These are phyloP conservation scores for Furcula furcula DNA, from an alignment of 2,888 invertebrate species.

Conservation along the genomic window DNA sequence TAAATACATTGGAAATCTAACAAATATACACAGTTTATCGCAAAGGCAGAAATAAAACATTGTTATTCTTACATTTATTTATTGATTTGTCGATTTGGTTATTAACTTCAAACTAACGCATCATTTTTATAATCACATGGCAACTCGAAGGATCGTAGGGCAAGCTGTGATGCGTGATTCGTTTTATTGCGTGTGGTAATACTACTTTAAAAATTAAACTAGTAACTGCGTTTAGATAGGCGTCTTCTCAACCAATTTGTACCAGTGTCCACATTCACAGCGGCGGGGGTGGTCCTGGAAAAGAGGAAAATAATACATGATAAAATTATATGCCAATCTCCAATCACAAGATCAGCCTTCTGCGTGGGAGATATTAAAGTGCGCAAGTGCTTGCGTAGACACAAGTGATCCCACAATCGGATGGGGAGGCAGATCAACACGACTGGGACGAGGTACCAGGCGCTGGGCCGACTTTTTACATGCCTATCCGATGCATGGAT, in stretches of 20 bases:
- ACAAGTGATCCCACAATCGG: no score
- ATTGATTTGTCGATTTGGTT: constrained; percentile 50
- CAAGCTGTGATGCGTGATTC: constrained; percentile 49
- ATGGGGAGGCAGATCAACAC: no score
- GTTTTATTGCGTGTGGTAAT: constrained; percentile 49
- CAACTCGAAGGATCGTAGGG: constrained; percentile 46
- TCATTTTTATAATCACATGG: constrained; percentile 44
- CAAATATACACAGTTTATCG: constrained; percentile 19
- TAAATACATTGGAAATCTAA: background rate
- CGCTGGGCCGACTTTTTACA: no score
- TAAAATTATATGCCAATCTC: no score
- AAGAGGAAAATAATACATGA: constrained; percentile 12
- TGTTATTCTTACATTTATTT: constrained; percentile 69
- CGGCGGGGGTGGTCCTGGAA: constrained; percentile 91
- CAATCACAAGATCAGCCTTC: no score
- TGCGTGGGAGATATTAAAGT: no score
- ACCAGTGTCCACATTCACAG: constrained; percentile 98
- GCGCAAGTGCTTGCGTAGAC: no score
- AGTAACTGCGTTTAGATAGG: constrained; percentile 82
- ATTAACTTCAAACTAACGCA: constrained; percentile 48
- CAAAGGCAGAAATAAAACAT: constrained; percentile 56
- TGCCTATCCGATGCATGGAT: no score
- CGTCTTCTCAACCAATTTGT: constrained; percentile 92
- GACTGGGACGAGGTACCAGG: no score
- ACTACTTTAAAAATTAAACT: constrained; percentile 65